Conservation (phyloP, 2,113 vertebrate species). For the Morone chrysops region DNA sequence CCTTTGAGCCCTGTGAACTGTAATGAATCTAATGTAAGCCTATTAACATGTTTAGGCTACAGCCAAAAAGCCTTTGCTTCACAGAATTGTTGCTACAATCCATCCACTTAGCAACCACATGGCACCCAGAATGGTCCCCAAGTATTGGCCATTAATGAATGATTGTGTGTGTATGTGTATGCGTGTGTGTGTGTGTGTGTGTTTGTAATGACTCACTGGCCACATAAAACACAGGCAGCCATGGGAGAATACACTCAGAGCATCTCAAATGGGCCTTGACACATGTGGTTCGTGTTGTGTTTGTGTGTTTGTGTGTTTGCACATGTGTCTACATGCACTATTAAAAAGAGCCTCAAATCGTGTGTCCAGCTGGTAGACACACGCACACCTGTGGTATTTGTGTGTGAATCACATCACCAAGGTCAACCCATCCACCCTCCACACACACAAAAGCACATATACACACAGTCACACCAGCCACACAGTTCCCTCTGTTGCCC, state of each 20-base stretch:
- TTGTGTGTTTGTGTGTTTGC: conserved; percentile 4
- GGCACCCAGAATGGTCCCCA: not conserved
- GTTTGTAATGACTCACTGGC: conserved; percentile 17
- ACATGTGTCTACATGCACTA: conserved; percentile 21
- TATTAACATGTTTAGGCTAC: conserved; percentile 5
- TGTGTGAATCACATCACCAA: conserved; percentile 29
- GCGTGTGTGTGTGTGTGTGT: conserved; percentile 1
- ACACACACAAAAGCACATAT: conserved; percentile 11
- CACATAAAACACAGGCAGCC: conserved; percentile 13
- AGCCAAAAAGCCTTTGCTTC: conserved; percentile 11
- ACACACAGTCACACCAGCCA: not conserved
- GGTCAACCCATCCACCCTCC: not conserved
- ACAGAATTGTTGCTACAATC: conserved; percentile 7
- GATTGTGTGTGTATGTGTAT: not conserved
- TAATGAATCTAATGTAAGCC: not conserved
- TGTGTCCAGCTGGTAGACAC: conserved; percentile 18
- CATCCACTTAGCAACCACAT: conserved; percentile 40
- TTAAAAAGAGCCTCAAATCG: not conserved
- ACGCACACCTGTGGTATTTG: conserved; percentile 27
- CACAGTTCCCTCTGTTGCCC: conserved; percentile 1
- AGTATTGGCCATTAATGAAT: conserved; percentile 10
- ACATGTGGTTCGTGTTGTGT: conserved; percentile 21
- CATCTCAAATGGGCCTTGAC: not conserved
- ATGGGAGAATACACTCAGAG: conserved; percentile 22
- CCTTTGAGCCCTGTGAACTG: not conserved